Base-by-base conservation (phyloP, 2,888 invertebrate genomes). In the Mellilla xanthometata region DNA sequence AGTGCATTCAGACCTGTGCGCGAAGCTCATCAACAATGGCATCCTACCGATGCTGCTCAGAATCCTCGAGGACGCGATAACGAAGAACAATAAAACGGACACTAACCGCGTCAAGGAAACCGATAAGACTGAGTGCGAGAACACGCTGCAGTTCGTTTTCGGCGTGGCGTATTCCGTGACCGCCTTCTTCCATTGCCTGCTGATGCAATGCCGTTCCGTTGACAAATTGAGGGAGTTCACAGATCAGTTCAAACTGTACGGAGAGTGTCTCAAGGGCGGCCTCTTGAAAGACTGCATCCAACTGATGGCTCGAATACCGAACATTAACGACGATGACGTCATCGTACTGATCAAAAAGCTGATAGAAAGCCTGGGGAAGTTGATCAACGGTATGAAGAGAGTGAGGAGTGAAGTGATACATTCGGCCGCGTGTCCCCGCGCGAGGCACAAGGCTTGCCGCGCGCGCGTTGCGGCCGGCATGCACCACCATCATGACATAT, bases 31-130 rank as follows among this genome's bases (percentile, higher is more conserved):
- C 30, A 91, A 91, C 57, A 91, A 91, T 58, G 93, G 93, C 0
- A 83, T 92, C 13, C 58, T 93, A n/a, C 93, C 93, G 2, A 91
- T 92, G 90, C 81, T 92, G 28, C 72, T 93, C 5, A 76, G 91
- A 49, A 71, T 93, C 27, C 62, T 93, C 9, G 93, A 93, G 62
- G 92, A 92, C 46, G 89, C 90, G 2, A 75, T 85, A 24, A 81
- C 81, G 28, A 90, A 90, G 56, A 73, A 68, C 46, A 81, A 77
- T 47, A 80, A 76, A 55, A 73, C 67, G 48, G 73, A 72, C 48
- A 62, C 66, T 30, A 68, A 65, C 38, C 74, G 68, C 52, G 68
- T 63, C 54, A 73, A 71, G 61, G 72, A 69, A 32, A 57, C 50
- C 3, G 67, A 68, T 52, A 70, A 75, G 65, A 68, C 80, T 45